These are phyloP conservation scores for Drosophila sturtevanti DNA, from an alignment of 1,140 invertebrate genomes.

Conservation along the genomic window DNA sequence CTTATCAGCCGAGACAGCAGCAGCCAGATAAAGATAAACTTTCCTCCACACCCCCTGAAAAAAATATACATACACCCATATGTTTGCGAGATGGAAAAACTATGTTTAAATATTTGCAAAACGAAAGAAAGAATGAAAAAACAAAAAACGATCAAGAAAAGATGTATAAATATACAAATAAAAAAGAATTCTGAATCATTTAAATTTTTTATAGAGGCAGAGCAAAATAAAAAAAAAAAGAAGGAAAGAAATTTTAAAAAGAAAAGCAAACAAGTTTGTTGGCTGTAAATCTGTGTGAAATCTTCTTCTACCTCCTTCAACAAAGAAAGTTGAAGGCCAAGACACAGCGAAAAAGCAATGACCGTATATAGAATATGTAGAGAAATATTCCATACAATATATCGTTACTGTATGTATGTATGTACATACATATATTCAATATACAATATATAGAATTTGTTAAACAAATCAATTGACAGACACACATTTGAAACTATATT, in stretches of 20 bases:
- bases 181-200: slow-evolving; percentile 24
- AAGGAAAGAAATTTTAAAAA: slow-evolving; percentile 36
- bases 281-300: slow-evolving; percentile 22
- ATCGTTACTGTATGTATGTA: neutral
- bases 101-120: slow-evolving; percentile 12
- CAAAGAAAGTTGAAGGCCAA: slow-evolving; percentile 79
- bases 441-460: slow-evolving; percentile 41
- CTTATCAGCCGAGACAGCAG: slow-evolving; percentile 1
- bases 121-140: neutral
- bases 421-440: too few relatives aligned
- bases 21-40: slow-evolving; percentile 1
- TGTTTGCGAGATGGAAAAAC: slow-evolving; percentile 9
- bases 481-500: slow-evolving; percentile 37
- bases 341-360: slow-evolving; percentile 51
- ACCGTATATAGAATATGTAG: slow-evolving; percentile 72
- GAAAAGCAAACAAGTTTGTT: slow-evolving; percentile 77
- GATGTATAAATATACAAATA: slow-evolving; percentile 21
- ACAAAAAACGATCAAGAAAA: neutral
- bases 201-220: slow-evolving; percentile 21
- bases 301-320: slow-evolving; percentile 33
- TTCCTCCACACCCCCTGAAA: neutral
- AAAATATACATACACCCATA: neutral
- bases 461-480: slow-evolving; percentile 41
- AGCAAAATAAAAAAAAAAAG: slow-evolving; percentile 1
- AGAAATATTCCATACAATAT: slow-evolving; percentile 19